Conservation (phyloP, 2,113 vertebrate species). For the Percina caprodes region DNA sequence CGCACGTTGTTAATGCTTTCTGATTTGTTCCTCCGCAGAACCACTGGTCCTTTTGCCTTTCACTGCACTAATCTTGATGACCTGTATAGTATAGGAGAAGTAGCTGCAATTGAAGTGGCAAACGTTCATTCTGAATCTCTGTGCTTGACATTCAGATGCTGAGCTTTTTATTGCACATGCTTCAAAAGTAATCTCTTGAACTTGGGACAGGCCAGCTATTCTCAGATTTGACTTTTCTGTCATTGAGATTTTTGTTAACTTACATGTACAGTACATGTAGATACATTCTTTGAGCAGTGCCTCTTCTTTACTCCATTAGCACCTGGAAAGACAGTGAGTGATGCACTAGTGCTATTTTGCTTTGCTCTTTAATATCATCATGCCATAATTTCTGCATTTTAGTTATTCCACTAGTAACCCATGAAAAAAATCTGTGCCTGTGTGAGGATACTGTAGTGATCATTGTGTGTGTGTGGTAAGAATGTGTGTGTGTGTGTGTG, state of each 20-base stretch:
- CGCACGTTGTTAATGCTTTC: slow-evolving; percentile 56
- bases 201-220: not conserved
- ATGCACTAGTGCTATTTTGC: not conserved
- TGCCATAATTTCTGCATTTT: slow-evolving; percentile 15
- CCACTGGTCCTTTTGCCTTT: slow-evolving; percentile 15
- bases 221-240: not conserved
- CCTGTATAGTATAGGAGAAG: slow-evolving; percentile 27
- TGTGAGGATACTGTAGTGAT: not conserved
- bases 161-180: slow-evolving; percentile 2
- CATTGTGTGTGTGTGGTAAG: slow-evolving; percentile 1
- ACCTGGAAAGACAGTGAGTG: not conserved
- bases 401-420: not conserved
- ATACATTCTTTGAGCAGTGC: not conserved
- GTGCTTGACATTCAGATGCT: slow-evolving; percentile 6
- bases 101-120: slow-evolving; percentile 20
- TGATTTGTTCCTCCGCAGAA: slow-evolving; percentile 48
- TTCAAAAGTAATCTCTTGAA: not conserved
- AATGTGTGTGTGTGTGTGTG: no score
- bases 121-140: not conserved
- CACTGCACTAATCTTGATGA: slow-evolving; percentile 17
- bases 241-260: not conserved
- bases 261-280: no score
- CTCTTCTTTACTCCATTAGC: not conserved
- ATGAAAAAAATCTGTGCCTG: not conserved
- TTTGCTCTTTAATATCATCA: slow-evolving; percentile 4